These are phyloP conservation scores for Dascillus cervinus DNA, from an alignment of 2,888 invertebrate species.

Conservation along the genomic window DNA sequence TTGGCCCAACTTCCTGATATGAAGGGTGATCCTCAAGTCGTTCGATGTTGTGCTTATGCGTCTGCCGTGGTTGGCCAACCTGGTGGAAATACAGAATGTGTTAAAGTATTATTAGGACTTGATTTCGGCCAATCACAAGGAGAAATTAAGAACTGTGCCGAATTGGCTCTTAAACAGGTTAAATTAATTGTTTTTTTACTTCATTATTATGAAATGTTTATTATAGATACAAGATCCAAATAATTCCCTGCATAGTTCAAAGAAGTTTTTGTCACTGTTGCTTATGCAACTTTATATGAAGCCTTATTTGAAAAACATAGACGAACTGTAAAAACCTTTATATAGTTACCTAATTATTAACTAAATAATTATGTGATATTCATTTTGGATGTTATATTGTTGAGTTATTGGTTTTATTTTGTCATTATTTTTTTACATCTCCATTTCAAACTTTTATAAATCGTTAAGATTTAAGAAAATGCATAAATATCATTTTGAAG, in stretches of 20 bases:
- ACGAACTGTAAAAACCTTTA: no score
- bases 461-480: no score
- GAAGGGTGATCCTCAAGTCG: constrained; percentile 40
- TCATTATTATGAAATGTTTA: constrained; percentile 1
- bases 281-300: constrained; percentile 45
- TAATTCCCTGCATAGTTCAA: constrained; percentile 49
- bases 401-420: no score
- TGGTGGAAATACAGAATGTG: constrained; percentile 38
- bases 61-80: constrained; percentile 36
- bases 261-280: constrained; percentile 42
- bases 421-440: no score
- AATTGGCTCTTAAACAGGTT: constrained; percentile 37
- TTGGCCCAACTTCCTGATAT: constrained; percentile 50
- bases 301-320: constrained; percentile 33
- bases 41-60: constrained; percentile 31
- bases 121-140: constrained; percentile 40
- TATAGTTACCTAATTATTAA: no score
- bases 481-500: no score
- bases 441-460: no score
- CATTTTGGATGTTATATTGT: no score
- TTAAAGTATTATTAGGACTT: constrained; percentile 35
- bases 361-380: no score
- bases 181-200: constrained; percentile 4
- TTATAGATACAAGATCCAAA: constrained; percentile 46
- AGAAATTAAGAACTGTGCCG: constrained; percentile 39